Evolutionary conservation across 64 coral and sea anemone genomes (phyloP).

Genomic region (Montipora sp.): DNA sequence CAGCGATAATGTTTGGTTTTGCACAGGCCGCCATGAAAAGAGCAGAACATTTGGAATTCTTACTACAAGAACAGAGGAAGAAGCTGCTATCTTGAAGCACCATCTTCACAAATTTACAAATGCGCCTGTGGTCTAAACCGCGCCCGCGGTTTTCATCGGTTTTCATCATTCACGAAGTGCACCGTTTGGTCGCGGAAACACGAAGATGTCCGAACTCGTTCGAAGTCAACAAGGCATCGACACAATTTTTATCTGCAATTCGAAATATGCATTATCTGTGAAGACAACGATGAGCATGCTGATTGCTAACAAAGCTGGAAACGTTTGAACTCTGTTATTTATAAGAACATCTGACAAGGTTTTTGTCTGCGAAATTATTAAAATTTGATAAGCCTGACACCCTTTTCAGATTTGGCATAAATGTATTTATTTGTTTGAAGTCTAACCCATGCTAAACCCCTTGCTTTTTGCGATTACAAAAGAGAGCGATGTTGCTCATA

Average conservation of each 20-base stretch:
- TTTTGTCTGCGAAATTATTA: not conserved
- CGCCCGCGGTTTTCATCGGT: not conserved
- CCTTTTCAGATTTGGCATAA: no score
- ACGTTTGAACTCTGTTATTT: not conserved
- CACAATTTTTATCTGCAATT: not conserved
- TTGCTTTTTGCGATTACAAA: no score
- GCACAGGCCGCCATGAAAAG: conserved; percentile 91
- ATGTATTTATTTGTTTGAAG: no score
- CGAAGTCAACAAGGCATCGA: not conserved
- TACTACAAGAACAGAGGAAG: conserved; percentile 96
- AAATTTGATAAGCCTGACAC: not conserved
- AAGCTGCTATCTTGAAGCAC: conserved; percentile 80
- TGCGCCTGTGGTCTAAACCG: not conserved
- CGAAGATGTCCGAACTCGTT: not conserved
- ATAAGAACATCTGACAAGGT: not conserved
- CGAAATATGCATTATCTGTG: no score
- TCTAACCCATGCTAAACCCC: no score
- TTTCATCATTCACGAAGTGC: no score
- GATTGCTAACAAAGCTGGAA: not conserved
- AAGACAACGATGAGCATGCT: not conserved
- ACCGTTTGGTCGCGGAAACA: not conserved
- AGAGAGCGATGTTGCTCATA: no score
- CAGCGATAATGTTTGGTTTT: conserved; percentile 7
- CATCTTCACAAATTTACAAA: not conserved
- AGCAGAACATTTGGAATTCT: conserved; percentile 97